Base-by-base conservation (phyloP, 2,888 invertebrate species). In the Drosophila melanosoma region DNA sequence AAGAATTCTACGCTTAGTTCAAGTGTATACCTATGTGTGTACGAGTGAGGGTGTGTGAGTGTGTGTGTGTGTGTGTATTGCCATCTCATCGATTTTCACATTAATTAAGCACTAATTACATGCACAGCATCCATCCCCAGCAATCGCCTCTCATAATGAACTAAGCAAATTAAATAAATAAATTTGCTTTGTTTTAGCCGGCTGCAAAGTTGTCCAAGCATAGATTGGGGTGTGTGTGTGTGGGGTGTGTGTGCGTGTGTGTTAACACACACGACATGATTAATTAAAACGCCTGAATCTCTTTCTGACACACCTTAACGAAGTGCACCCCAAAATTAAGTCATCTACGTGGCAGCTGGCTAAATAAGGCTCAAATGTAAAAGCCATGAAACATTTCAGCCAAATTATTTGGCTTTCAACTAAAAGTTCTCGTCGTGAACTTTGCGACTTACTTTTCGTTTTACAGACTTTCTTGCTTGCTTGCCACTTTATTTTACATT, bases 61-160 rank as follows among this genome's bases (percentile, higher is more conserved):
- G 48, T 65, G 45, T 64, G 61, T 57, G 57, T 53, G 59, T 57
- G 51, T 52, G 62, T 56, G 61, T 69, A 29, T 79, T 74, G 78
- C 65, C 64, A 42, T 69, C 52, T 68, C 79, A 86, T 85, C 77
- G 88, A 86, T 86, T 86, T 85, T 79, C 74, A 83, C 81, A 81
- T 83, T 88, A 85, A 85, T 88, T 86, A 86, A 83, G 79, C 69
- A 56, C 77, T 88, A 86, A 88, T 83, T 88, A 76, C 79, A 69
- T 58, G 57, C 66, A 52, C 74, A 65, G 59, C 80, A 49, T 60
- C 53, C 76, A 52, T 62, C 48, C 33, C 74, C 60, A 49, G 51
- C 58, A 70, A 63, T 42, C 29, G 36, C 60, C 32, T 68, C 52
- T 60, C 51, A 53, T 67, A 74, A 70, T 65, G 32, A 68, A 73